Base-by-base conservation (phyloP, 35 echinoderm and acorn worm genomes). In the Lytechinus pictus region DNA sequence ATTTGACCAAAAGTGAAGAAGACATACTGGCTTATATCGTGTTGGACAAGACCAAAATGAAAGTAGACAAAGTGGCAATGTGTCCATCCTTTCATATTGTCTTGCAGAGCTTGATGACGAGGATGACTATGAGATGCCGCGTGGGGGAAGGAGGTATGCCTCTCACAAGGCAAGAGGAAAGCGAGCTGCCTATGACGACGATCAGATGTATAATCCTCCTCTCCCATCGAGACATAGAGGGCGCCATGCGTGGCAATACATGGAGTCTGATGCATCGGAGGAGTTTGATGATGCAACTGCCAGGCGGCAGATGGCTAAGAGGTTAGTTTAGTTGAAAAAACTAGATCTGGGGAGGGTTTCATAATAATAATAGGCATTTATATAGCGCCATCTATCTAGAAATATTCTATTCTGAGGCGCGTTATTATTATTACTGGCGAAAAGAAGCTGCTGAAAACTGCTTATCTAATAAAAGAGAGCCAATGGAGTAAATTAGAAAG, bases 181-280 rank as follows among this genome's bases (percentile, higher is more conserved):
- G 66, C 19, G 66, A 79, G 21, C 66, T 79, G n/a, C 66, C 1
- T 79, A 79, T 79, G 4, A 79, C n/a, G 66, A 79, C n/a, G 66
- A 79, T 24, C 66, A 24, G 19, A 54, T 56, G 54, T 93, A 93
- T 93, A 44, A 93, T 53, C 92, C 52, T 10, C 92, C 92, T 6
- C 88, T 54, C 27, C 92, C 92, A 27, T 55, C 92, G 5, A 93
- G 92, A 93, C 92, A 55, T 57, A 93, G 52, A 93, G 92, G 95
- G 86, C 94, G 94, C 19, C 89, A 89, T 21, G 96, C 96, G 14
- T 97, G 96, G 96, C 55, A 86, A 19, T 54, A 54, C 71, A 71
- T 33, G 14, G 96, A 97, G 52, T 95, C 96, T 0, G 96, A 97
- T 33, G 89, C 92, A 88, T 95, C 96, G 9, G 96, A 97, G 24